Base-by-base conservation (phyloP, 2,797 vertebrate genomes). In the Phalanger gymnotis region DNA sequence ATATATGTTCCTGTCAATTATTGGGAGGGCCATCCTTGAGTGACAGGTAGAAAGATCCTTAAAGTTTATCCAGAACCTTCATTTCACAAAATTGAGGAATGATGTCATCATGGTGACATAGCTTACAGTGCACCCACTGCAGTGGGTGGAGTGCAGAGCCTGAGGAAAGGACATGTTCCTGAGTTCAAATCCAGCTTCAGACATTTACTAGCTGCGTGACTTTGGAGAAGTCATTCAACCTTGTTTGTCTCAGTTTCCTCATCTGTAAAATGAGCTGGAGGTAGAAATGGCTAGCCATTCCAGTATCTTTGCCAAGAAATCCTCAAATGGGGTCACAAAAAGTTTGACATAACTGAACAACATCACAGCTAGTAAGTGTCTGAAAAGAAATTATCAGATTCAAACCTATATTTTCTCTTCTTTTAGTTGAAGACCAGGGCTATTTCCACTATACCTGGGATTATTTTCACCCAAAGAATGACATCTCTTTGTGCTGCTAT, bases 391-490 rank as follows among this genome's bases (percentile, higher is more conserved):
- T 25, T 3, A 51, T 47, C 73, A 87, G 73, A 87, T 25, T 87
- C 73, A 87, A 47, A 87, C 73, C 40, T 87, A 27, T 3, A 87
- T 51, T 51, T 87, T 51, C 40, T 51, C 25, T 27, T 87, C 22
- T 87, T 87, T 40, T 87, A 27, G 40, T 11, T 87, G 73, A 87
- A 51, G 73, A 2, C 25, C 40, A 87, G 40, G 40, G 73, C 40
- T 51, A 51, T 87, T 87, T 87, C 73, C 73, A 87, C 22, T 51
- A 87, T 22, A 87, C 22, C 73, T 87, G 94, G 13, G 0, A 96
- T 95, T 94, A n/a, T 94, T 92, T 92, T 91, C 51, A 51, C 51
- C 27, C 40, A 30, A 95, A 97, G 95, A 90, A 53, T 52, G 56
- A 92, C 3, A 13, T 1, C 0, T 30, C 95, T 66, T 14, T 53